Base-by-base conservation (phyloP, 2,113 vertebrate genomes). In the Phylloscopus whistleri region DNA sequence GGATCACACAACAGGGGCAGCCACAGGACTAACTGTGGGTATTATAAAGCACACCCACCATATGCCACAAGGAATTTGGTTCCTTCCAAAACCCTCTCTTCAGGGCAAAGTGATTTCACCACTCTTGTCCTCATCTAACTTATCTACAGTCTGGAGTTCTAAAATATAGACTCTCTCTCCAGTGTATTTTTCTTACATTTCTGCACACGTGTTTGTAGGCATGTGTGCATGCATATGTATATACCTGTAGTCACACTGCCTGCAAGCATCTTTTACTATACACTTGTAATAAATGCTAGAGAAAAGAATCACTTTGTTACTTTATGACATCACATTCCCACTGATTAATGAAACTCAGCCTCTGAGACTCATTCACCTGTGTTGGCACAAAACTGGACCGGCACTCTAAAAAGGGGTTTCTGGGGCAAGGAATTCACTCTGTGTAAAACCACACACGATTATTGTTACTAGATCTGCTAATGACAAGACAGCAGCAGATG, bases 401-500 rank as follows among this genome's bases (percentile, higher is more conserved):
- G 13, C 60, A 60, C 15, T 43, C 44, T 23, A 81, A 51, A 88
- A 86, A 46, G 37, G 63, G 15, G 11, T 8, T 56, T 77, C 39
- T 16, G 9, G 53, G 28, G 13, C 0, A 1, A 73, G 20, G 18
- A 82, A 72, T 87, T 91, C 20, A 3, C 43, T 31, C 21, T n/a
- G 23, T 21, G 30, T 60, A 87, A 92, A 90, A 62, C 17, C 39
- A 58, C 58, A 37, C 67, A 28, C 1, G 14, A 31, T 33, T 81
- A 55, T 55, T 74, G 68, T 55, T 84, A 37, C 27, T 43, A 44
- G 89, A 52, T 51, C 90, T 87, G 83, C 72, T 93, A 90, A 92
- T 46, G 76, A 70, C 78, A 90, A 93, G 90, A 31, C 8, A 86
- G 86, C 48, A 95, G 95, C 94, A 96, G 95, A 93, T 94, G 90